These are phyloP conservation scores for Capricornis sumatraensis DNA, from an alignment of 2,113 vertebrate species.

Conservation along the genomic window DNA sequence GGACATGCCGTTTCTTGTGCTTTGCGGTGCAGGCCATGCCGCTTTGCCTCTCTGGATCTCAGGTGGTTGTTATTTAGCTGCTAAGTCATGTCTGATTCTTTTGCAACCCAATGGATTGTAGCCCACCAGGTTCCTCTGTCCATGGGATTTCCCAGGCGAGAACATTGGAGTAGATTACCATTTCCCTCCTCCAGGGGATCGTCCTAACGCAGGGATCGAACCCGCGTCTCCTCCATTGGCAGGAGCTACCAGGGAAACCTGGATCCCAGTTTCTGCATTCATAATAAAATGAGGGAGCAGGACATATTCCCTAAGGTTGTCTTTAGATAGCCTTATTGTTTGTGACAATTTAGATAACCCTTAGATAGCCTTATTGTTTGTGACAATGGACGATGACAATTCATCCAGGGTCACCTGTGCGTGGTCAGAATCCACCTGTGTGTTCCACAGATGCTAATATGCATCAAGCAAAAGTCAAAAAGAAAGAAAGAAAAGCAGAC, in stretches of 20 bases:
- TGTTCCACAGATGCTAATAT: not conserved
- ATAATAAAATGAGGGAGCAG: not conserved
- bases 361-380: too few relatives aligned
- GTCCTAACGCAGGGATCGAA: not conserved
- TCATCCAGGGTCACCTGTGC: not conserved
- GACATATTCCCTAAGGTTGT: not conserved
- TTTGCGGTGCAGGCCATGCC: not conserved
- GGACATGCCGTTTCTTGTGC: not conserved
- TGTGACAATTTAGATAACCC: too few relatives aligned
- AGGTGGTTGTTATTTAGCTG: not conserved
- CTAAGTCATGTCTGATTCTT: not conserved
- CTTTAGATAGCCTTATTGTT: not conserved
- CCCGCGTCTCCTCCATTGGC: accelerated
- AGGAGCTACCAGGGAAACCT: not conserved
- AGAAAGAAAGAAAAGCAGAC: not conserved
- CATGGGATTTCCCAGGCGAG: not conserved
- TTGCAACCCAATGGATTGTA: not conserved
- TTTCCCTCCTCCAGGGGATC: not conserved
- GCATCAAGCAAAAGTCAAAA: not conserved
- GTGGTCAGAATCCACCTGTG: not conserved
- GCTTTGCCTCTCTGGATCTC: not conserved
- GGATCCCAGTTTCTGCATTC: not conserved
- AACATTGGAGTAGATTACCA: not conserved
- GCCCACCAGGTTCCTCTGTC: not conserved
- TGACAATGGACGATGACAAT: not conserved